phyloP scores from a whole-genome alignment of 2,113 vertebrate genomes.

The Chelonoidis abingdonii region DNA sequence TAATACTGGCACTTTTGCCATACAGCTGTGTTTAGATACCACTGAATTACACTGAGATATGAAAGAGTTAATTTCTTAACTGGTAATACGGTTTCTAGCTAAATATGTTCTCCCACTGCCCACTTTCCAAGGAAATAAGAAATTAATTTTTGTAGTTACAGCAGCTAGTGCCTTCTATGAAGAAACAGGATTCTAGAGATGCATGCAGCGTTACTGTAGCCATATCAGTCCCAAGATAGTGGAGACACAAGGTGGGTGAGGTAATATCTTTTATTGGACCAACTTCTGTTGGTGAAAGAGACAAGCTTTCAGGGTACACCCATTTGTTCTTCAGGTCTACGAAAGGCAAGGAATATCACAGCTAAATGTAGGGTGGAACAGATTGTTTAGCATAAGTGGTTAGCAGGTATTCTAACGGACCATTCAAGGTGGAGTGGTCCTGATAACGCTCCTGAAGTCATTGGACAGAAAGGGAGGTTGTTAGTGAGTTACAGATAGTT shows the following conservation, averaged over 20 bases:
- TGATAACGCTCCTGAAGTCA: background rate
- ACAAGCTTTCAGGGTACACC: background rate
- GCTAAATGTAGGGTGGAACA: background rate
- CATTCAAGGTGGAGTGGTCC: background rate
- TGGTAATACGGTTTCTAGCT: background rate
- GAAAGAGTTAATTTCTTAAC: constrained; percentile 31
- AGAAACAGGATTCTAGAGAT: constrained; percentile 7
- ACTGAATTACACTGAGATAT: constrained; percentile 22
- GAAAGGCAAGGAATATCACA: background rate
- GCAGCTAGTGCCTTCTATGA: constrained; percentile 8
- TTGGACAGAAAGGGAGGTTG: background rate
- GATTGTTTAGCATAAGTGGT: background rate
- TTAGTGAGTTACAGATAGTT: background rate
- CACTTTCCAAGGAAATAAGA: constrained; percentile 33
- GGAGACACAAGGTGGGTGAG: background rate
- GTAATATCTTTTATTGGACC: background rate
- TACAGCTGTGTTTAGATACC: constrained; percentile 51
- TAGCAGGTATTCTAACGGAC: background rate
- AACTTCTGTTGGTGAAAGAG: background rate
- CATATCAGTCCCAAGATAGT: background rate
- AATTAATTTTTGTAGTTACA: background rate
- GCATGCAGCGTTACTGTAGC: background rate
- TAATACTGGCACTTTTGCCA: constrained; percentile 50
- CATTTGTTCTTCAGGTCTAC: background rate
- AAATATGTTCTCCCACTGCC: constrained; percentile 25